Percentiles rank a stretch among this genome's conserved stretches.
Evolutionary conservation across 2,888 invertebrate species (phyloP).

Genomic region (Ormyrus thymus): DNA sequence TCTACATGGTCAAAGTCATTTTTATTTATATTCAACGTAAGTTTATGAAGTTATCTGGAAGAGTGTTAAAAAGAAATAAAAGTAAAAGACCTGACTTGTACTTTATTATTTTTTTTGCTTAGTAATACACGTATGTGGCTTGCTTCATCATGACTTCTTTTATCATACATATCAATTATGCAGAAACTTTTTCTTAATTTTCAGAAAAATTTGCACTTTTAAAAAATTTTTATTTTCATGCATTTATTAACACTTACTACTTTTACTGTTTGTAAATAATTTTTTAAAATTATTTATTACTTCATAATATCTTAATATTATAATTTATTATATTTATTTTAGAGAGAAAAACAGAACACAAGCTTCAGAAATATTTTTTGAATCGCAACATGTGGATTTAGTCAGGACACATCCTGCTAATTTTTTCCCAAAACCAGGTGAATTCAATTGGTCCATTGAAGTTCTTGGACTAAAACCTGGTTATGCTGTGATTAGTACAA

Average conservation of each 20-base stretch:
- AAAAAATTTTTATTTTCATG: no score
- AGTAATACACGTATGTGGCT: no score
- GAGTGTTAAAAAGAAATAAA: neutral
- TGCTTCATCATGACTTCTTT: no score
- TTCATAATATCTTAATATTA: neutral
- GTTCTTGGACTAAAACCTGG: conserved; percentile 82
- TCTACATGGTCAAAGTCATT: conserved; percentile 77
- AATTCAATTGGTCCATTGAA: conserved; percentile 73
- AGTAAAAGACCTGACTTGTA: neutral
- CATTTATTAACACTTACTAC: no score
- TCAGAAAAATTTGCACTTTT: no score
- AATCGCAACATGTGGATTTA: conserved; percentile 81
- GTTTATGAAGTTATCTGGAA: conserved; percentile 65
- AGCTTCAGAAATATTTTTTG: conserved; percentile 77
- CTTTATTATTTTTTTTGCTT: no score
- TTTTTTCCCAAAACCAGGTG: conserved; percentile 70
- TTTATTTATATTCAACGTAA: conserved; percentile 80
- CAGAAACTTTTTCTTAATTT: no score
- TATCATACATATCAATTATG: no score
- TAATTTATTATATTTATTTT: conserved; percentile 55
- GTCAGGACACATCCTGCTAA: conserved; percentile 77
- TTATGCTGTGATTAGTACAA: conserved; percentile 80
- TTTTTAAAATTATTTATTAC: no score
- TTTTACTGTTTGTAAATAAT: no score
- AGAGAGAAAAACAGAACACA: conserved; percentile 75